Percentiles rank a stretch among this genome's conserved stretches.
Evolutionary conservation across 2,888 invertebrate species (phyloP).

Genomic region (Scaptomyza flava): DNA sequence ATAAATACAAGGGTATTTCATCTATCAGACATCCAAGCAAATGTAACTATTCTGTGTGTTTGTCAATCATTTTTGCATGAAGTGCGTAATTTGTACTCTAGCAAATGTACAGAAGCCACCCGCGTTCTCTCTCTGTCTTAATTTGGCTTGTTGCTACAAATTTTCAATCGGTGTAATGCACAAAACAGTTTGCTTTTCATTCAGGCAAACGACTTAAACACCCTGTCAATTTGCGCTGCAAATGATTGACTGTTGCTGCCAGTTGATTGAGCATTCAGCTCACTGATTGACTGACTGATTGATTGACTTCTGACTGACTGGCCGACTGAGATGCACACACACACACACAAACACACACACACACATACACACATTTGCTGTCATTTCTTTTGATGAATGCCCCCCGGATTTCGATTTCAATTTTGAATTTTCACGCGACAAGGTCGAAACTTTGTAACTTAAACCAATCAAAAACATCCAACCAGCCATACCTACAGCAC

Average conservation of each 20-base stretch:
- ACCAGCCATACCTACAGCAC: background rate
- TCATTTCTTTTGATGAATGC: slow-evolving; percentile 37
- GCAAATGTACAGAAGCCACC: too few species aligned
- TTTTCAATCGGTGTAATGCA: too few species aligned
- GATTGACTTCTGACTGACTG: slow-evolving; percentile 9
- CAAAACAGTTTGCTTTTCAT: background rate
- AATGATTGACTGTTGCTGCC: background rate
- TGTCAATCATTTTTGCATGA: too few species aligned
- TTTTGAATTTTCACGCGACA: slow-evolving; percentile 15
- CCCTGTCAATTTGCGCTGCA: background rate
- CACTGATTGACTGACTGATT: slow-evolving; percentile 41
- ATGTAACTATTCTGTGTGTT: too few species aligned
- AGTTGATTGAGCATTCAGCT: background rate
- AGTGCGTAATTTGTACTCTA: too few species aligned
- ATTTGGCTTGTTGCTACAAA: background rate
- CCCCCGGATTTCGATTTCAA: slow-evolving; percentile 30
- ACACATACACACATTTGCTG: slow-evolving; percentile 2
- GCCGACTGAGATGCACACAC: slow-evolving; percentile 23
- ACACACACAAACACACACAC: background rate
- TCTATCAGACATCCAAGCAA: too few species aligned
- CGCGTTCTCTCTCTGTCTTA: background rate
- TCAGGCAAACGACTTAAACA: slow-evolving; percentile 5
- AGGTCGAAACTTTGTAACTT: slow-evolving; percentile 38
- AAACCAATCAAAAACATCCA: slow-evolving; percentile 27
- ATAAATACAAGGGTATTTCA: too few species aligned